phyloP scores from a whole-genome alignment of 2,888 invertebrate species.

The Candidula unifasciata region DNA sequence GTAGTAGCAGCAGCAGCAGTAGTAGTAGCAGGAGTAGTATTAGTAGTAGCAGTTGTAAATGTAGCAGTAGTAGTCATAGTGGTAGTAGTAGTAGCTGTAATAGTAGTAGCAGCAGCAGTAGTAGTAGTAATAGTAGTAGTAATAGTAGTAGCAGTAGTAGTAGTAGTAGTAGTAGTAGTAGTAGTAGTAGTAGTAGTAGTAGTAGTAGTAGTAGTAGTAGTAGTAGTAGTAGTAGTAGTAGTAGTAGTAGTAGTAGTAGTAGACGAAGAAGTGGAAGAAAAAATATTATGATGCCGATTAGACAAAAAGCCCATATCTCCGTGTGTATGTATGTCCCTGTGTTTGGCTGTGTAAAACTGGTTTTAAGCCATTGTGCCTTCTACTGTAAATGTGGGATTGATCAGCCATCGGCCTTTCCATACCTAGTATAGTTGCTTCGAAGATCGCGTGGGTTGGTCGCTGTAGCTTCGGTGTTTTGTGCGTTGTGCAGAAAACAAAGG shows the following conservation, averaged over 20 bases:
- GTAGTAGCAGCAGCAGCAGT: background rate
- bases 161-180: background rate
- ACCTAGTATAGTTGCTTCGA: too few species aligned
- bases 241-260: background rate
- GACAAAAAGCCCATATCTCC: too few species aligned
- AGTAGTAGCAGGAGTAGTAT: background rate
- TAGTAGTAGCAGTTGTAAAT: background rate
- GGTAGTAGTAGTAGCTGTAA: background rate
- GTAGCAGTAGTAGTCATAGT: background rate
- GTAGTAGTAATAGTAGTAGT: background rate
- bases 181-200: conserved; percentile 1
- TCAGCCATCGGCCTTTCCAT: too few species aligned
- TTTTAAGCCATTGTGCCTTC: too few species aligned
- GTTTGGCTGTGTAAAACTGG: too few species aligned
- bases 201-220: conserved; percentile 15
- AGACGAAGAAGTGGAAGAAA: background rate
- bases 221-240: background rate
- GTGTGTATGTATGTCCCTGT: too few species aligned
- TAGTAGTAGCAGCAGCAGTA: conserved; percentile 3
- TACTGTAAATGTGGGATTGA: too few species aligned
- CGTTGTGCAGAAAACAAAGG: too few species aligned
- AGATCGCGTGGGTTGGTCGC: too few species aligned
- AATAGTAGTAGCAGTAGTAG: conserved; percentile 1
- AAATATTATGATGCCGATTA: too few species aligned
- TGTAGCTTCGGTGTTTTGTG: too few species aligned